These are phyloP conservation scores for Micoletzkya japonica DNA, from an alignment of 2,888 invertebrate genomes.

Conservation along the genomic window DNA sequence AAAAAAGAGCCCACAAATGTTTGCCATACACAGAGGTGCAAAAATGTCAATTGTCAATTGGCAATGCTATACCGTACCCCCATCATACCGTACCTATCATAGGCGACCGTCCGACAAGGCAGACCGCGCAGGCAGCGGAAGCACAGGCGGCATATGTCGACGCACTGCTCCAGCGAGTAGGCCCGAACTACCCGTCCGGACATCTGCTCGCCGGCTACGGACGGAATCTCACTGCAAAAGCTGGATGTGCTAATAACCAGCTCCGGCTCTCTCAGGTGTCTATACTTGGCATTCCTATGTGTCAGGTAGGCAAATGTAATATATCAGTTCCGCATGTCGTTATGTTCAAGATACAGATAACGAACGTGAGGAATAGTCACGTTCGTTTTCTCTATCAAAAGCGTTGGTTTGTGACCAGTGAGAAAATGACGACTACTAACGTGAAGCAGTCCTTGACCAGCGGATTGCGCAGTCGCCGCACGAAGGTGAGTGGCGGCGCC, in stretches of 20 bases:
- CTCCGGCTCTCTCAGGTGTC: neutral
- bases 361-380: too few relatives aligned
- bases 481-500: neutral
- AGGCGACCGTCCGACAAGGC: slow-evolving; percentile 46
- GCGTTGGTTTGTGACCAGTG: too few relatives aligned
- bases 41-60: too few relatives aligned
- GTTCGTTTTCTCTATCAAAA: too few relatives aligned
- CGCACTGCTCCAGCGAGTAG: slow-evolving; percentile 49
- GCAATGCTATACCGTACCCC: too few relatives aligned
- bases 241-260: neutral
- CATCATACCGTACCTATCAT: slow-evolving; percentile 45
- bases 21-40: too few relatives aligned
- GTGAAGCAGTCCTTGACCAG: slow-evolving; percentile 25
- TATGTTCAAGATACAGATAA: too few relatives aligned
- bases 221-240: slow-evolving; percentile 8
- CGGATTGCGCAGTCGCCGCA: slow-evolving; percentile 11
- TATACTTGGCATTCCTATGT: neutral
- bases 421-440: too few relatives aligned
- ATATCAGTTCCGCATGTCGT: too few relatives aligned
- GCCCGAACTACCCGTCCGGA: slow-evolving; percentile 39
- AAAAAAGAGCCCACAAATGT: too few relatives aligned
- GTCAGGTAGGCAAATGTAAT: too few relatives aligned
- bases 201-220: slow-evolving; percentile 1
- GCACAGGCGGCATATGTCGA: slow-evolving; percentile 50
- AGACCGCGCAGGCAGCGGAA: slow-evolving; percentile 40